Evolutionary conservation across 2,113 vertebrate genomes (phyloP), one percentile per base, ranked within the genome.

Genomic region (Hippolais icterina): DNA sequence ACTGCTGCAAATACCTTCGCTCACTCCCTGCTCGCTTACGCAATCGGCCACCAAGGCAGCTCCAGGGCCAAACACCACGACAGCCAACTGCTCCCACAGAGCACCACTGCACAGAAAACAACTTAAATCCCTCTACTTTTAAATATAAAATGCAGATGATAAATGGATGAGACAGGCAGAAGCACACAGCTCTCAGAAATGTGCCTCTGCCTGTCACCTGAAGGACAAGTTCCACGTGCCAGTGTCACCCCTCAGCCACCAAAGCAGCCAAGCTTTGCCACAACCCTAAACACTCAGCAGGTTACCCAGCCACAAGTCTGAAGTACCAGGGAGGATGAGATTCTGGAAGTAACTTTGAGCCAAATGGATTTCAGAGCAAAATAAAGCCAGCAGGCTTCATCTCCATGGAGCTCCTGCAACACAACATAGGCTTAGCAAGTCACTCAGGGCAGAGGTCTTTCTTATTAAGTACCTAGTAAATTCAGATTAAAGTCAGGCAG

Each of bases 371-470:
- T 89, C 44, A 42, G 81, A 93, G 57, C 5, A 47, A 93, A 79
- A 83, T 71, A 60, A 95, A 96, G 56, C 70, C 86, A 76, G 90
- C 22, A 85, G 82, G 82, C 70, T 96, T 85, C 92, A 96, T 94
- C 94, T 96, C 93, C 94, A 95, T 91, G 82, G 96, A 95, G 92
- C 89, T 87, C 59, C 91, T 54, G 91, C 95, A 95, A 94, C 93
- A 93, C 42, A 96, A 94, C 89, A 91, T 1, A 35, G 42, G 78
- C 83, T 93, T 65, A 79, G 69, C n/a, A 44, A 87, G 49, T 15
- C 74, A 60, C 83, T 57, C 41, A n/a, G 31, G 41, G 74, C 64
- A 93, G 63, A 90, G 60, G 78, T 66, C 85, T 63, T 64, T 44
- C 59, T 63, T 66, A 44, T 60, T 85, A 94, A 83, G 74, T 75